Percentiles rank a stretch among this genome's conserved stretches.
Conservation (phyloP, 2,888 invertebrate genomes). For the Conchocele bisecta region DNA sequence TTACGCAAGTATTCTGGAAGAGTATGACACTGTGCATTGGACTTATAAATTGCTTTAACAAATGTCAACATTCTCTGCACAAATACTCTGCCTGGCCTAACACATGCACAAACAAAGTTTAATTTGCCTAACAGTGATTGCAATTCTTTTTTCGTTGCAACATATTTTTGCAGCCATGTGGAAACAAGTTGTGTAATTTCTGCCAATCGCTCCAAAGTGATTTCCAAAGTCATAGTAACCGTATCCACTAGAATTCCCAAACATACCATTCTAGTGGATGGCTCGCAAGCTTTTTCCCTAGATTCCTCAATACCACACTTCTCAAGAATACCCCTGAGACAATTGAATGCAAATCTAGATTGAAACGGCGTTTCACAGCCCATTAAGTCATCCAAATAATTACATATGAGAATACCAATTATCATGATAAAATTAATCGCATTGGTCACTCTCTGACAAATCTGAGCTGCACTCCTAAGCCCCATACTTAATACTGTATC, state of each 20-base stretch:
- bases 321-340: not conserved
- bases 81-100: constrained; percentile 3
- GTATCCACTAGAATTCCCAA: constrained; percentile 12
- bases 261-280: constrained; percentile 4
- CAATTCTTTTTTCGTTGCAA: constrained; percentile 2
- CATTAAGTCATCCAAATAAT: constrained; percentile 5
- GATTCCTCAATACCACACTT: constrained; percentile 1
- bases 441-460: constrained; percentile 6
- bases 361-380: not conserved
- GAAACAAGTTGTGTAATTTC: too few relatives aligned
- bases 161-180: not conserved
- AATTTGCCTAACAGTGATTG: constrained; percentile 18
- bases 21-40: not conserved
- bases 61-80: constrained; percentile 8
- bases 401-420: not conserved
- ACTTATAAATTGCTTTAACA: not conserved
- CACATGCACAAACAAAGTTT: constrained; percentile 16
- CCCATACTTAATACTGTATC: constrained; percentile 7
- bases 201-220: not conserved
- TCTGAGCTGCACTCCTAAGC: not conserved
- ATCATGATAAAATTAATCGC: not conserved
- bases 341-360: not conserved
- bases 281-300: not conserved
- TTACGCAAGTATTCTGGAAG: constrained; percentile 9
- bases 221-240: constrained; percentile 2